These are phyloP conservation scores for Anabacerthia variegaticeps DNA, from an alignment of 2,797 vertebrate species.

Conservation along the genomic window DNA sequence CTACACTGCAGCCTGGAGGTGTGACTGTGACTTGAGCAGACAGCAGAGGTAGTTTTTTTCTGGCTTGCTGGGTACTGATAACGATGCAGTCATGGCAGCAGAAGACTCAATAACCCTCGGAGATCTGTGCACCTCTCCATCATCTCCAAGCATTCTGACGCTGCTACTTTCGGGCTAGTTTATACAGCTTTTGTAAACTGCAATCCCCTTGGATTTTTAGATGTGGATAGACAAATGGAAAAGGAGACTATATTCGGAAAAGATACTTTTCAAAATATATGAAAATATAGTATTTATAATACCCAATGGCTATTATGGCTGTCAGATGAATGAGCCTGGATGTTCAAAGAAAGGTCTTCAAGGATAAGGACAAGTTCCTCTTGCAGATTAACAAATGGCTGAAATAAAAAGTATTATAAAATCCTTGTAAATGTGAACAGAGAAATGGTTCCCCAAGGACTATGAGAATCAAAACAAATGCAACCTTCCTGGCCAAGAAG, in stretches of 20 bases:
- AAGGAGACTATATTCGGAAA: not conserved
- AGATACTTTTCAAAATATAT: not conserved
- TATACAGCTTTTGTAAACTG: not conserved
- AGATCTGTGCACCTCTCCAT: fast-evolving
- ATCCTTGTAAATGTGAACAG: not conserved
- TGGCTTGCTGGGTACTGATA: not conserved
- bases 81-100: not conserved
- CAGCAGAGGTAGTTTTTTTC: not conserved
- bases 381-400: not conserved
- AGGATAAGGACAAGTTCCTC: not conserved
- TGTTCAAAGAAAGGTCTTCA: not conserved
- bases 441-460: not conserved
- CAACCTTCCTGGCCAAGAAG: not conserved
- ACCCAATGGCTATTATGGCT: not conserved
- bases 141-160: not conserved
- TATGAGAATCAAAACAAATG: not conserved
- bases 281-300: not conserved
- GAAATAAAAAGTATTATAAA: not conserved
- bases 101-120: not conserved
- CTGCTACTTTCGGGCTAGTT: not conserved
- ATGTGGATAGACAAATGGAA: not conserved
- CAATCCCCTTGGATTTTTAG: not conserved
- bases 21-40: conserved; percentile 4
- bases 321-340: not conserved
- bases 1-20: not conserved